Evolutionary conservation across 2,113 vertebrate species (phyloP).

Genomic region (Vanacampus margaritifer): DNA sequence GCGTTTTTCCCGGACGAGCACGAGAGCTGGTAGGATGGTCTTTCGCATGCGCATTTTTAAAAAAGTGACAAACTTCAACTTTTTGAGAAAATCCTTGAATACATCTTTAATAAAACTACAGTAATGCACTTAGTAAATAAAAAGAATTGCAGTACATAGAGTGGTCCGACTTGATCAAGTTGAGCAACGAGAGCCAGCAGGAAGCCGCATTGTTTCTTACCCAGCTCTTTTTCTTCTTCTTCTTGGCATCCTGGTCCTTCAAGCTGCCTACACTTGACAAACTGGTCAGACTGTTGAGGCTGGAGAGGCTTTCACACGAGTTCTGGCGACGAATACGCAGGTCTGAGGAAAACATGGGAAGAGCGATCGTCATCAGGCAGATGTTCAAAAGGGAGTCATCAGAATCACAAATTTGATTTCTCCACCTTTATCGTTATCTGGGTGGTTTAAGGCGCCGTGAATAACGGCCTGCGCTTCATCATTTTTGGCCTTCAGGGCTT

Average conservation of each 20-base stretch:
- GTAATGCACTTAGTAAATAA: too few species aligned
- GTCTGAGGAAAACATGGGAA: slow-evolving; percentile 64
- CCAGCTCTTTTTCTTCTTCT: slow-evolving; percentile 97
- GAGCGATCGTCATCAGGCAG: background rate
- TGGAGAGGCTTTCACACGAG: slow-evolving; percentile 94
- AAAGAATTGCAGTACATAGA: slow-evolving; percentile 45
- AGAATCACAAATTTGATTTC: background rate
- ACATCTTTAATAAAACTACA: too few species aligned
- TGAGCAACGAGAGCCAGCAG: slow-evolving; percentile 7
- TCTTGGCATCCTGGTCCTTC: slow-evolving; percentile 90
- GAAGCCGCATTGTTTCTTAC: slow-evolving; percentile 62
- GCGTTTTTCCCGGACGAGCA: too few species aligned
- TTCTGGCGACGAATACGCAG: slow-evolving; percentile 88
- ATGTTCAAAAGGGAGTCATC: background rate
- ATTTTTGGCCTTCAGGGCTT: slow-evolving; percentile 84
- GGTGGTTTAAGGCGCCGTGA: slow-evolving; percentile 84
- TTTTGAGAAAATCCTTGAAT: too few species aligned
- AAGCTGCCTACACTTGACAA: slow-evolving; percentile 89
- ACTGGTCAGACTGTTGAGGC: slow-evolving; percentile 93
- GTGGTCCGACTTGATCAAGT: slow-evolving; percentile 17
- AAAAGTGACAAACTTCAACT: too few species aligned
- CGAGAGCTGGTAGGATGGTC: too few species aligned
- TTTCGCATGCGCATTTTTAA: too few species aligned
- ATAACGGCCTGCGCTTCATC: slow-evolving; percentile 92
- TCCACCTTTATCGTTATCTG: slow-evolving; percentile 82